Evolutionary conservation across 2,797 vertebrate species (phyloP).

Genomic region (Fringilla coelebs): DNA sequence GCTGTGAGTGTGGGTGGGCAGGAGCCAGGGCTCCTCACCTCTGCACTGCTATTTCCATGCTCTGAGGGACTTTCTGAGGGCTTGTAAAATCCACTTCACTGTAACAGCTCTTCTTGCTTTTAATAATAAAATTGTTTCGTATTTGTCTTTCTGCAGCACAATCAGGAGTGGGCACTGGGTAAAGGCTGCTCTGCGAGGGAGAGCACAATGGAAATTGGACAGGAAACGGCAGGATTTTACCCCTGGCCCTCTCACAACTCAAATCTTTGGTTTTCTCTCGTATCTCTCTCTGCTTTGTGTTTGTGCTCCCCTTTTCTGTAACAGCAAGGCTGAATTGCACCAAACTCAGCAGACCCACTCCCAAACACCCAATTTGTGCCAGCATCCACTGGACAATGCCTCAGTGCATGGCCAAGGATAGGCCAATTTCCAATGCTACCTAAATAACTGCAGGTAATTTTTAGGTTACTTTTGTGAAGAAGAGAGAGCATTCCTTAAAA

Average conservation of each 20-base stretch:
- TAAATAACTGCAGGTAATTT: neutral
- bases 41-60: neutral
- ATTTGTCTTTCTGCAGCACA: neutral
- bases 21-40: neutral
- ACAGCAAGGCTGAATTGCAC: neutral
- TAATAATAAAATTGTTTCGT: neutral
- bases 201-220: accelerated
- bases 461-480: neutral
- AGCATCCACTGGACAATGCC: accelerated
- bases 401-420: neutral
- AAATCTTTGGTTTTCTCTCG: neutral
- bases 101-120: neutral
- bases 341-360: neutral
- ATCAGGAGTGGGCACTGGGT: accelerated
- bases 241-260: neutral
- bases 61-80: neutral
- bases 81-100: neutral
- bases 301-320: neutral
- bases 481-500: neutral
- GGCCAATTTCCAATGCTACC: neutral
- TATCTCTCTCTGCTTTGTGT: neutral
- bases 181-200: neutral
- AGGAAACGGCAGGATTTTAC: neutral
- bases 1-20: accelerated
- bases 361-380: neutral